Evolutionary conservation across 2,888 invertebrate genomes (phyloP).

Genomic region (Neocrepidodera transversa): DNA sequence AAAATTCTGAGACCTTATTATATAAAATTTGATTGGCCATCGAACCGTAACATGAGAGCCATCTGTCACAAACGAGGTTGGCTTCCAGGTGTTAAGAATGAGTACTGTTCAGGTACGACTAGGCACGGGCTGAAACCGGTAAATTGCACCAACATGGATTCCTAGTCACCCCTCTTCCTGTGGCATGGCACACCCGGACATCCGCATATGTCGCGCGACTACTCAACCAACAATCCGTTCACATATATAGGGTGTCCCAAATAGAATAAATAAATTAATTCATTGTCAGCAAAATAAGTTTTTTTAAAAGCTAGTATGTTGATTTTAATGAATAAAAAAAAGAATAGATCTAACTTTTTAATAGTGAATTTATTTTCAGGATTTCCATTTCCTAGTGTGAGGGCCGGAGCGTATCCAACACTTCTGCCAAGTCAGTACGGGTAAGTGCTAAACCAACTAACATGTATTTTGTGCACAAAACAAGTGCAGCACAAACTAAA

Average conservation of each 20-base stretch:
- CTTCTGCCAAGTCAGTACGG: slow-evolving; percentile 84
- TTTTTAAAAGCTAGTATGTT: too few species aligned
- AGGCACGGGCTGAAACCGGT: slow-evolving; percentile 28
- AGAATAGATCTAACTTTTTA: too few species aligned
- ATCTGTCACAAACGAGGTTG: slow-evolving; percentile 3
- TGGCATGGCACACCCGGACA: slow-evolving; percentile 51
- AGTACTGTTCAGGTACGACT: slow-evolving; percentile 35
- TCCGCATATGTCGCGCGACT: slow-evolving; percentile 52
- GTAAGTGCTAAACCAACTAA: slow-evolving; percentile 66
- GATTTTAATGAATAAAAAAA: too few species aligned
- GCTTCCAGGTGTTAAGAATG: slow-evolving; percentile 36
- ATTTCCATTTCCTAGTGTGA: slow-evolving; percentile 78
- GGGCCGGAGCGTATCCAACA: slow-evolving; percentile 76
- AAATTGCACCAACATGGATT: slow-evolving; percentile 48
- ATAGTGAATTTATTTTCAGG: too few species aligned
- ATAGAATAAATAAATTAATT: too few species aligned
- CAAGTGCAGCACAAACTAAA: slow-evolving; percentile 43
- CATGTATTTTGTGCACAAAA: slow-evolving; percentile 33
- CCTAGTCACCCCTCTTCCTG: slow-evolving; percentile 53
- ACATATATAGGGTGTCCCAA: background rate
- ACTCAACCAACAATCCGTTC: slow-evolving; percentile 41
- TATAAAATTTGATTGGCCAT: background rate
- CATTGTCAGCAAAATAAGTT: too few species aligned
- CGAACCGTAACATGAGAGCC: slow-evolving; percentile 11
- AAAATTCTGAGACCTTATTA: slow-evolving; percentile 2